phyloP scores from a whole-genome alignment of 2,113 vertebrate species.

The Petrocephalus microphthalmus region DNA sequence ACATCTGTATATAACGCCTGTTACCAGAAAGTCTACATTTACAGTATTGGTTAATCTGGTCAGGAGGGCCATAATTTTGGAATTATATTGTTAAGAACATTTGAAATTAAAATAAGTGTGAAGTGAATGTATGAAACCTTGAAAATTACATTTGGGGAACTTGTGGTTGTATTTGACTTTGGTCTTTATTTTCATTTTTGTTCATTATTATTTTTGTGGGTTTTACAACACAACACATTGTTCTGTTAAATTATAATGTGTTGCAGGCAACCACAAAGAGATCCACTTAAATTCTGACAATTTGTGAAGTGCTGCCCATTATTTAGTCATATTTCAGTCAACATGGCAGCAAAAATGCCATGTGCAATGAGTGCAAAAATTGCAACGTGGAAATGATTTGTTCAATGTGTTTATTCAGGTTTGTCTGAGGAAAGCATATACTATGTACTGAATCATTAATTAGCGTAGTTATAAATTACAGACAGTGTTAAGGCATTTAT shows the following conservation, averaged over 20 bases:
- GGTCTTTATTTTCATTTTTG: not conserved
- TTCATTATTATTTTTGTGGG: not conserved
- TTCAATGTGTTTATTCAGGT: not conserved
- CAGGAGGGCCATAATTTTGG: not conserved
- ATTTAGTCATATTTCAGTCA: not conserved
- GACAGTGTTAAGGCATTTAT: not conserved
- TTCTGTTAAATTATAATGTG: not conserved
- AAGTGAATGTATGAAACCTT: not conserved
- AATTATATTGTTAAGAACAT: not conserved
- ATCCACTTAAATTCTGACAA: not conserved
- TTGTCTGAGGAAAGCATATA: not conserved
- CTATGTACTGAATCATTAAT: not conserved
- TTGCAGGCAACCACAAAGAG: not conserved
- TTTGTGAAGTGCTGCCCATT: not conserved
- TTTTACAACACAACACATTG: not conserved
- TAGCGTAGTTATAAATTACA: not conserved
- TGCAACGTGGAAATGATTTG: not conserved
- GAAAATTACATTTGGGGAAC: not conserved
- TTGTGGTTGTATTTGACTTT: not conserved
- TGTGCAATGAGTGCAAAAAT: not conserved
- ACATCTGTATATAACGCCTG: not conserved
- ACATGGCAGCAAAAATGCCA: not conserved
- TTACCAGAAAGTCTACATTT: not conserved
- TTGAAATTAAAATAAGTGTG: not conserved
- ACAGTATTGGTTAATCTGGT: not conserved